Percentiles rank a stretch among this genome's conserved stretches.
Conservation (phyloP, 1,140 invertebrate genomes). For the Pseudomyrmex dendroicus region DNA sequence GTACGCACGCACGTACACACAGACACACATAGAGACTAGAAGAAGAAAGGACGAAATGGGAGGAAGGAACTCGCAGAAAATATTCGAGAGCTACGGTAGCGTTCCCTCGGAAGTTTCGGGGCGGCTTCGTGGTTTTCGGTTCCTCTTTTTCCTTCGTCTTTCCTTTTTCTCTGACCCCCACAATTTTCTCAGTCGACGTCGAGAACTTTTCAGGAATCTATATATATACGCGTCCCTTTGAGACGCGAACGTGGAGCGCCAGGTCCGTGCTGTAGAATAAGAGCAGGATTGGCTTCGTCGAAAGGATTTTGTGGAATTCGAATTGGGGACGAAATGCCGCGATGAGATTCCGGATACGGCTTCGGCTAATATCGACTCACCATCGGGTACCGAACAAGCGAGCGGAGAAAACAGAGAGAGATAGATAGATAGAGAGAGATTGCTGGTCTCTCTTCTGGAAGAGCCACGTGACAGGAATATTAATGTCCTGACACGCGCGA, state of each 20-base stretch:
- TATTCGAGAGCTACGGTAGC: slow-evolving; percentile 61
- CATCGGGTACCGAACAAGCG: slow-evolving; percentile 34
- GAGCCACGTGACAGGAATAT: slow-evolving; percentile 63
- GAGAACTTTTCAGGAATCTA: slow-evolving; percentile 69
- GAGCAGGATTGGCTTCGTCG: slow-evolving; percentile 62
- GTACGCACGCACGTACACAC: not conserved
- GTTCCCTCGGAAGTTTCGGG: slow-evolving; percentile 26
- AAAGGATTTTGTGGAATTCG: slow-evolving; percentile 70
- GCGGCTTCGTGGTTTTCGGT: slow-evolving; percentile 55
- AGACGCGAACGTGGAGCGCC: slow-evolving; percentile 17
- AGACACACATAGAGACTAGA: not conserved
- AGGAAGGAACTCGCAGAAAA: slow-evolving; percentile 63
- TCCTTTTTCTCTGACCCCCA: slow-evolving; percentile 30
- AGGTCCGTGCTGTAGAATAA: slow-evolving; percentile 54
- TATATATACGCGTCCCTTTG: slow-evolving; percentile 46
- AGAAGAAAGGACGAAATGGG: not conserved
- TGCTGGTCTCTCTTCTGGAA: slow-evolving; percentile 9
- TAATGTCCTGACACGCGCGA: slow-evolving; percentile 42
- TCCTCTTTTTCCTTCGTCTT: slow-evolving; percentile 50
- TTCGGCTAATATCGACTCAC: slow-evolving; percentile 63
- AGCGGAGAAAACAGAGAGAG: not conserved
- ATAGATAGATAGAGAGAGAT: not conserved
- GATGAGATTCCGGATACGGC: slow-evolving; percentile 48
- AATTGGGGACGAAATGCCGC: slow-evolving; percentile 69
- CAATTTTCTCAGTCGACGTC: slow-evolving; percentile 28